Conservation (phyloP, 1,140 invertebrate genomes). For the Calliphora vicina region DNA sequence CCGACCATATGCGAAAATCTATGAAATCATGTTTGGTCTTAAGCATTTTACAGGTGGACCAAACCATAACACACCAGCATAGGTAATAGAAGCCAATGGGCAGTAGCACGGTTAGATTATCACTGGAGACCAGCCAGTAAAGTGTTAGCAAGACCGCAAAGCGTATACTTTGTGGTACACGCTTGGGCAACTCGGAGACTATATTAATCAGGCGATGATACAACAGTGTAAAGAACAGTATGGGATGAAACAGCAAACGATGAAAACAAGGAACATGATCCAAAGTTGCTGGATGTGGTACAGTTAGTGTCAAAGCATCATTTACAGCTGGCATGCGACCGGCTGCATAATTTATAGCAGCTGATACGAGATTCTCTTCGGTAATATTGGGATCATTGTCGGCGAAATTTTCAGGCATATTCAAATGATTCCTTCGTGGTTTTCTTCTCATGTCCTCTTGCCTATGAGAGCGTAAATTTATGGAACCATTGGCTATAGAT, state of each 20-base stretch:
- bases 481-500: constrained; percentile 9
- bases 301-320: constrained; percentile 74
- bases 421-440: neutral
- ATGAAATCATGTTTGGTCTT: constrained; percentile 76
- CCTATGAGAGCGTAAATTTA: constrained; percentile 18
- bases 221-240: constrained; percentile 73
- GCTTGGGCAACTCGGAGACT: constrained; percentile 69
- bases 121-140: constrained; percentile 73
- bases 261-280: constrained; percentile 76
- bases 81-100: constrained; percentile 76
- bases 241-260: constrained; percentile 74
- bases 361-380: constrained; percentile 80
- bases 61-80: constrained; percentile 76
- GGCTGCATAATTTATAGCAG: constrained; percentile 80
- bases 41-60: constrained; percentile 82
- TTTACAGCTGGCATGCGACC: constrained; percentile 81
- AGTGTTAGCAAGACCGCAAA: constrained; percentile 72
- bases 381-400: constrained; percentile 67
- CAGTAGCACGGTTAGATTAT: constrained; percentile 72
- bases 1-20: constrained; percentile 81
- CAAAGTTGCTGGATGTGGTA: constrained; percentile 70
- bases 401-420: neutral
- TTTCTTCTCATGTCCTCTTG: neutral
- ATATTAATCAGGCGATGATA: constrained; percentile 73
- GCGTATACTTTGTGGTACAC: constrained; percentile 70